These are phyloP conservation scores for Ptychadena robeensis DNA, from an alignment of 2,797 vertebrate genomes.

Conservation along the genomic window DNA sequence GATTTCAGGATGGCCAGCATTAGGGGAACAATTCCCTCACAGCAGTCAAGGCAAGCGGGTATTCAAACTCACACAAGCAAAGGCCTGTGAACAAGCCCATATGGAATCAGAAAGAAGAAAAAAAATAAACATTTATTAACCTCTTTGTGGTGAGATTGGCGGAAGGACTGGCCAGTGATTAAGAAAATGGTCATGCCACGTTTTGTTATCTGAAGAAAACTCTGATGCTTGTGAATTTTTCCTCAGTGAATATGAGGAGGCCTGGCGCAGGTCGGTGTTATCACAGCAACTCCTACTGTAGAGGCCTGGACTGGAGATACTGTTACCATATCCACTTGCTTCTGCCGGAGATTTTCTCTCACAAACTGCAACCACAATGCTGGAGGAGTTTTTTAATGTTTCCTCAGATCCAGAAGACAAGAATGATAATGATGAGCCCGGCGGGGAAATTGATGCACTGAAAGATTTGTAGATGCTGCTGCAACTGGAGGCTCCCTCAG, in stretches of 20 bases:
- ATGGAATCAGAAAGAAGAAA: slow-evolving; percentile 69
- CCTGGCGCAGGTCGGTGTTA: slow-evolving; percentile 62
- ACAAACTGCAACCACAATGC: slow-evolving; percentile 10
- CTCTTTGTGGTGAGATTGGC: slow-evolving; percentile 81
- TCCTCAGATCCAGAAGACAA: background rate
- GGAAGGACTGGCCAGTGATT: slow-evolving; percentile 75
- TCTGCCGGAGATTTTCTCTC: slow-evolving; percentile 20
- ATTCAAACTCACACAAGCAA: slow-evolving; percentile 73
- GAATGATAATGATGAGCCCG: slow-evolving; percentile 60
- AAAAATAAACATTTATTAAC: slow-evolving; percentile 79
- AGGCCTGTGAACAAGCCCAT: slow-evolving; percentile 79
- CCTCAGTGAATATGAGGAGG: slow-evolving; percentile 63
- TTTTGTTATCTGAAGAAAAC: slow-evolving; percentile 68
- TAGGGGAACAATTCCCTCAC: slow-evolving; percentile 78
- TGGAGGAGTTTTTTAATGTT: background rate
- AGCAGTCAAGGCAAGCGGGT: slow-evolving; percentile 76
- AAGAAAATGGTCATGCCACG: slow-evolving; percentile 73
- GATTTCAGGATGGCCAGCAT: slow-evolving; percentile 78
- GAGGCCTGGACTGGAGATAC: slow-evolving; percentile 1
- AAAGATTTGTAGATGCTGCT: slow-evolving; percentile 36
- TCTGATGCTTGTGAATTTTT: slow-evolving; percentile 50
- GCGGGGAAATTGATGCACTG: slow-evolving; percentile 53
- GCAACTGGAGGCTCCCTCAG: background rate
- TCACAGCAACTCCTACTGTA: slow-evolving; percentile 66
- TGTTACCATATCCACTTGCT: background rate